Evolutionary conservation across 2,797 vertebrate species (phyloP).

Genomic region (Amblyopsis hoosieri): DNA sequence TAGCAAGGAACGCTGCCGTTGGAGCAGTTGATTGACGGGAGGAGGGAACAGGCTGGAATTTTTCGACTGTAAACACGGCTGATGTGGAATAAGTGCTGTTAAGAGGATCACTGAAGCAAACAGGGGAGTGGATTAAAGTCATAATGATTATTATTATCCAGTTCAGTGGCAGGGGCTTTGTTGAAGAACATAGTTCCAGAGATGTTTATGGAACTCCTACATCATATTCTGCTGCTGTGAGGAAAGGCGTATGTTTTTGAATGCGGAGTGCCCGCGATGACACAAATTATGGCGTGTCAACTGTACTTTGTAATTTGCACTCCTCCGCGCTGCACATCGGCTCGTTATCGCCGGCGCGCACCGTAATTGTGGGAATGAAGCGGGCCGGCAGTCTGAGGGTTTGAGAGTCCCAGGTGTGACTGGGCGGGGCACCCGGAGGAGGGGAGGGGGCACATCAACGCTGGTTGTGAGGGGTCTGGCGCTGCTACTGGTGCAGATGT

Average conservation of each 20-base stretch:
- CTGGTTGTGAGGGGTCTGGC: conserved; percentile 14
- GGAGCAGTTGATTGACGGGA: conserved; percentile 43
- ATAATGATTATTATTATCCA: conserved; percentile 38
- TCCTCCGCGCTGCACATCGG: conserved; percentile 23
- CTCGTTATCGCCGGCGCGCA: conserved; percentile 32
- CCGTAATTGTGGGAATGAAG: conserved; percentile 32
- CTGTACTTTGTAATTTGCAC: conserved; percentile 40
- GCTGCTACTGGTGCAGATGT: conserved; percentile 33
- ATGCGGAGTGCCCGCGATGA: conserved; percentile 7
- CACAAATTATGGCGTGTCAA: conserved; percentile 30
- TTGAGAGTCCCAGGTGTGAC: conserved; percentile 27
- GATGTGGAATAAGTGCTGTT: conserved; percentile 69
- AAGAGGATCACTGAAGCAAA: conserved; percentile 67
- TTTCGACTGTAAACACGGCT: conserved; percentile 61
- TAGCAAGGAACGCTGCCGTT: conserved; percentile 50
- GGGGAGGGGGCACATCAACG: conserved; percentile 13
- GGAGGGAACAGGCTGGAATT: conserved; percentile 42
- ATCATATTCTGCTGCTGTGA: conserved; percentile 18
- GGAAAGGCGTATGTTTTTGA: conserved; percentile 21
- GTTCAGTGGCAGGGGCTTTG: conserved; percentile 27
- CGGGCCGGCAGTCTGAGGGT: too few species aligned
- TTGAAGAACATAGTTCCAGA: conserved; percentile 3
- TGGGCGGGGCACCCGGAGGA: too few species aligned
- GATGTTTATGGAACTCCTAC: conserved; percentile 8
- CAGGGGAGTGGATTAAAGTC: conserved; percentile 60